phyloP scores from a whole-genome alignment of 2,888 invertebrate genomes.

The Nymphalis urticae region DNA sequence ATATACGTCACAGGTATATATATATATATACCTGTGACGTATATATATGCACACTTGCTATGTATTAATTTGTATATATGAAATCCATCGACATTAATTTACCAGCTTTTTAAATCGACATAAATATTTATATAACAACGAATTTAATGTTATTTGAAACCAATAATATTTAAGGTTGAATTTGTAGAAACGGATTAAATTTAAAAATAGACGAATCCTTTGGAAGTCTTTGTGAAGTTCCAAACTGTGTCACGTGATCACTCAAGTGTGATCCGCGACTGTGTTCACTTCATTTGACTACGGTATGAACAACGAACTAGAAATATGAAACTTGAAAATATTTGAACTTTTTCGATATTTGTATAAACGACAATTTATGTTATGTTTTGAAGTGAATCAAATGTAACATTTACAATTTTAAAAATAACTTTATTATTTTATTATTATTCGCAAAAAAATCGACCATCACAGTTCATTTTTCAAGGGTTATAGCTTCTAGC shows the following conservation, averaged over 20 bases:
- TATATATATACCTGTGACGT: too few species aligned
- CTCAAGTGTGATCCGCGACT: constrained; percentile 27
- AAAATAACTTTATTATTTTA: not conserved
- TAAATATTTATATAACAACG: too few species aligned
- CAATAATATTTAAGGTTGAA: too few species aligned
- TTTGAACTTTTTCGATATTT: constrained; percentile 13
- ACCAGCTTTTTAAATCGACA: too few species aligned
- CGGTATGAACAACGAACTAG: constrained; percentile 42
- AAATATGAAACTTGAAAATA: constrained; percentile 42
- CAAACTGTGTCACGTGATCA: constrained; percentile 34
- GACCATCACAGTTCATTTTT: too few species aligned
- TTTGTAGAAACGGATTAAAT: not conserved
- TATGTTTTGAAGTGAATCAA: not conserved
- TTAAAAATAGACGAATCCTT: constrained; percentile 9
- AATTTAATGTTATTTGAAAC: too few species aligned
- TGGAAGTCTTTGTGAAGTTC: constrained; percentile 10
- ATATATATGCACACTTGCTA: not conserved
- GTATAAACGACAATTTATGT: not conserved
- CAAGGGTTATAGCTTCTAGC: too few species aligned
- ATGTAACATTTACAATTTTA: not conserved
- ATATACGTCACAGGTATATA: too few species aligned
- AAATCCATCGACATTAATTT: too few species aligned
- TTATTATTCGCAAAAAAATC: not conserved
- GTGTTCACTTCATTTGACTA: constrained; percentile 44
- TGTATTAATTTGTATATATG: too few species aligned